Evolutionary conservation across 1,140 invertebrate species (phyloP), one percentile per base, ranked within the genome.

Genomic region (Heliconius himera): DNA sequence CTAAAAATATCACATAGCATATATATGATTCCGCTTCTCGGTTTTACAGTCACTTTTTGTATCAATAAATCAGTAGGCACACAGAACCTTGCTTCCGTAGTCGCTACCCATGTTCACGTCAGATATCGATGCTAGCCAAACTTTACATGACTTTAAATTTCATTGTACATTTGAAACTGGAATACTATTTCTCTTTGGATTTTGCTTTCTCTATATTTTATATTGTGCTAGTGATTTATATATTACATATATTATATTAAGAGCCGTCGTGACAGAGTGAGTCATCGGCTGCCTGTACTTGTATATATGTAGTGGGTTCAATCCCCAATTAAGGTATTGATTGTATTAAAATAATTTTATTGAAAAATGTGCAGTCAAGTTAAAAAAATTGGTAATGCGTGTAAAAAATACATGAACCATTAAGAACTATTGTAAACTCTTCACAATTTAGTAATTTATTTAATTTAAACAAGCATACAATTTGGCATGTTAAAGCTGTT

Each of bases 141-240:
- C 60, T 66, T 66, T 66, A 66, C 60, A 66, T 6, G 60, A 66
- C 60, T 66, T 66, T 66, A 66, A 66, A 66, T 66, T 66, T 66
- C 60, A 66, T 60, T 60, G 54, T 60, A 60, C 54, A 51, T 56
- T 66, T 29, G 22, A 66, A 66, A 13, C 9, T 29, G 13, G 60
- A 66, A 66, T 66, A 22, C 9, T 60, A 29, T 66, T 66, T 66
- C 60, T 66, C 11, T 29, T 66, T 66, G 60, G n/a, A 66, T 66
- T 66, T 29, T 66, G 26, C 9, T 29, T 26, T 66, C 22, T 66
- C 22, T 29, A 16, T 66, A 16, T 66, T n/a, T 60, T 66, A 66
- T 66, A 29, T 51, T 51, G n/a, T 66, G 8, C 26, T 29, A 22
- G 54, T 8, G 54, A 56, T 22, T 56, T 66, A 60, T 60, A 60